Evolutionary conservation across 2,888 invertebrate species (phyloP).

Genomic region (Apotomis betuletana): DNA sequence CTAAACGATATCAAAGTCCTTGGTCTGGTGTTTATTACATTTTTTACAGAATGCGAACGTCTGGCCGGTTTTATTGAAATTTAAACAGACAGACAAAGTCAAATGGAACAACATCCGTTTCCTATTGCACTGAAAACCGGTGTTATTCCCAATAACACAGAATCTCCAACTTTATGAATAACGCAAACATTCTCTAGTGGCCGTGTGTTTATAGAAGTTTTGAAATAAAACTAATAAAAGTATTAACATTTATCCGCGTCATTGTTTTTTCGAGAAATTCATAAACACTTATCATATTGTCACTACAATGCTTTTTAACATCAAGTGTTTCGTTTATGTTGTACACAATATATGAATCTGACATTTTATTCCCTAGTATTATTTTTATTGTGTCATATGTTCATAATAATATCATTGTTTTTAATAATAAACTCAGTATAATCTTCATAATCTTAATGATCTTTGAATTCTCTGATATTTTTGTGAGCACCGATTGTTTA

Average conservation of each 20-base stretch:
- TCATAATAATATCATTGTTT: slow-evolving; percentile 27
- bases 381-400: slow-evolving; percentile 24
- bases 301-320: slow-evolving; percentile 13
- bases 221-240: slow-evolving; percentile 6
- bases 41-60: slow-evolving; percentile 53
- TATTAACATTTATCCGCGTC: background rate
- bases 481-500: background rate
- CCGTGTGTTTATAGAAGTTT: slow-evolving; percentile 16
- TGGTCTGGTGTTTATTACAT: slow-evolving; percentile 46
- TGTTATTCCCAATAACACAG: slow-evolving; percentile 61
- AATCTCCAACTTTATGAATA: slow-evolving; percentile 47
- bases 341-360: slow-evolving; percentile 23
- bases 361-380: slow-evolving; percentile 20
- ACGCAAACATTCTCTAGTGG: slow-evolving; percentile 22
- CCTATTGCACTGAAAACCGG: slow-evolving; percentile 62
- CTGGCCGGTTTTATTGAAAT: slow-evolving; percentile 62
- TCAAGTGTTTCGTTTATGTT: slow-evolving; percentile 7
- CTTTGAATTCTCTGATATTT: background rate
- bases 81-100: slow-evolving; percentile 63
- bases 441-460: slow-evolving; percentile 13
- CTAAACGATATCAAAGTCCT: slow-evolving; percentile 23
- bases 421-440: slow-evolving; percentile 4
- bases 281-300: slow-evolving; percentile 8
- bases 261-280: slow-evolving; percentile 1
- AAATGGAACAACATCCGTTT: slow-evolving; percentile 74